These are phyloP conservation scores for Periophthalmodon schlosseri DNA, from an alignment of 2,113 vertebrate genomes.

Conservation along the genomic window DNA sequence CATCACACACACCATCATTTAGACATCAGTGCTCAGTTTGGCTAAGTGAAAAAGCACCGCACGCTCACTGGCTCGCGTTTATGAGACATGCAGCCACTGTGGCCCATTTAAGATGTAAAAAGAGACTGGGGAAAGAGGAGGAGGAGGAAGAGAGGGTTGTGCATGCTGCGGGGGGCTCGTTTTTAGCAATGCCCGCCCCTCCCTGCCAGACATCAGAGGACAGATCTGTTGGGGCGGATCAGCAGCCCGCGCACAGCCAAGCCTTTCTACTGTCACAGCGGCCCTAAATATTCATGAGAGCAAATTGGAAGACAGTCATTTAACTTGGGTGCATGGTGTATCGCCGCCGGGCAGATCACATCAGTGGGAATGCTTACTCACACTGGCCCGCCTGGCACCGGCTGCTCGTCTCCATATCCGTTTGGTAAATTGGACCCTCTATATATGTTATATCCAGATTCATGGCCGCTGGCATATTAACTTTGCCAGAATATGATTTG, in stretches of 20 bases:
- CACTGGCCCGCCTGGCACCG: constrained; percentile 41
- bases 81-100: constrained; percentile 71
- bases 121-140: constrained; percentile 48
- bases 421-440: constrained; percentile 25
- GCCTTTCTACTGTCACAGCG: constrained; percentile 75
- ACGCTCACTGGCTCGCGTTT: constrained; percentile 63
- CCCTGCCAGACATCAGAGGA: constrained; percentile 76
- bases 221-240: constrained; percentile 77
- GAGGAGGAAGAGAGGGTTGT: constrained; percentile 48
- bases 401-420: constrained; percentile 33
- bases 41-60: constrained; percentile 53
- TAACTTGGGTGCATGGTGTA: constrained; percentile 72
- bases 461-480: constrained; percentile 2
- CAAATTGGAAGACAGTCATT: constrained; percentile 85
- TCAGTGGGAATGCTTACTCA: constrained; percentile 72
- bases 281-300: constrained; percentile 85
- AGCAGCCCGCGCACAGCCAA: constrained; percentile 65
- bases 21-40: constrained; percentile 73
- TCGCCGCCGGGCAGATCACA: constrained; percentile 74
- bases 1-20: constrained; percentile 67
- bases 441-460: constrained; percentile 24
- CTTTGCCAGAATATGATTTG: constrained; percentile 11
- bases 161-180: constrained; percentile 52
- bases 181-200: constrained; percentile 55
- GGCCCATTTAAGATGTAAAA: constrained; percentile 76